Evolutionary conservation across 2,888 invertebrate genomes (phyloP).

Genomic region (Chloroclystis v-ata): DNA sequence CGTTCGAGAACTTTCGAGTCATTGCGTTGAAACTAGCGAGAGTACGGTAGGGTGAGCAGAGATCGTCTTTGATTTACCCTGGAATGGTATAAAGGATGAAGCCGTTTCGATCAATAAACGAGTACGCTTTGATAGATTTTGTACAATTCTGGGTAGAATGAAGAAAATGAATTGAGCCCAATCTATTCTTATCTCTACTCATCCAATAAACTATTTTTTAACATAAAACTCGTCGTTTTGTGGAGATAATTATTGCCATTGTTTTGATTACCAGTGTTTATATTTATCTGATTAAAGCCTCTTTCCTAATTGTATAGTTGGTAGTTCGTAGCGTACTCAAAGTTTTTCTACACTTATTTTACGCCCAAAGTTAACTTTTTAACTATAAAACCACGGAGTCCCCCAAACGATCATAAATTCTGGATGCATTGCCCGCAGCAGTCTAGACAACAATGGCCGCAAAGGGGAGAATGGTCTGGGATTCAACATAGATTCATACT

Average conservation of each 20-base stretch:
- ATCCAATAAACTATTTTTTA: no score
- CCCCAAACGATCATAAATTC: conserved; percentile 1
- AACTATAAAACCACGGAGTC: no score
- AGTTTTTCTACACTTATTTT: not conserved
- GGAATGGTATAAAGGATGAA: not conserved
- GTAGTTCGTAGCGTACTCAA: no score
- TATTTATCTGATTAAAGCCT: no score
- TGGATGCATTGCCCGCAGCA: conserved; percentile 19
- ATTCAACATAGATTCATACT: conserved; percentile 4
- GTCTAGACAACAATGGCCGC: not conserved
- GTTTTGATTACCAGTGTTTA: no score
- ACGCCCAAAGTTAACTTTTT: no score
- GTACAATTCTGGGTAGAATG: not conserved
- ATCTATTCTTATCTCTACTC: no score
- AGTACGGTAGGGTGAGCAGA: conserved; percentile 24
- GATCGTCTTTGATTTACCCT: not conserved
- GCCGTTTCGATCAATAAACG: not conserved
- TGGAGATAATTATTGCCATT: no score
- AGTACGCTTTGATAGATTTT: not conserved
- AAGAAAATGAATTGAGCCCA: no score
- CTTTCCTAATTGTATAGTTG: no score
- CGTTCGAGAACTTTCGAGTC: conserved; percentile 49
- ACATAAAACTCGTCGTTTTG: no score
- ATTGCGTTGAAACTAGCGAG: conserved; percentile 41
- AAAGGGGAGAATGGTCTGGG: conserved; percentile 6